Percentiles rank a stretch among this genome's conserved stretches.
These are phyloP conservation scores for Cardiocondyla obscurior DNA, from an alignment of 1,140 invertebrate species.

Conservation along the genomic window DNA sequence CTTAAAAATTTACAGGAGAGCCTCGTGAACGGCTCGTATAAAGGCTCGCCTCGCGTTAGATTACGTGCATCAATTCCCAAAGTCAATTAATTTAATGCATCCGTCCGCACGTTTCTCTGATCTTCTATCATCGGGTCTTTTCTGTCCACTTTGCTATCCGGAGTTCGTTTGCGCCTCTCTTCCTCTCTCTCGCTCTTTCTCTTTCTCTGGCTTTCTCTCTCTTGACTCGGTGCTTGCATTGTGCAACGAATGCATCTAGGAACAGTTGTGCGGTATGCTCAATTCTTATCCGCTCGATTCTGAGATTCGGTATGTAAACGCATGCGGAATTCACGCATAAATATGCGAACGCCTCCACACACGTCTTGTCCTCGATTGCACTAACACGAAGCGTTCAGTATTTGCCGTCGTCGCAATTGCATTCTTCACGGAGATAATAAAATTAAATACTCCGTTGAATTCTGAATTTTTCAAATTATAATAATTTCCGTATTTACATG, in stretches of 20 bases:
- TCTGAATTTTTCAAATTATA: background rate
- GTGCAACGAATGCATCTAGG: constrained; percentile 75
- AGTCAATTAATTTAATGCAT: constrained; percentile 74
- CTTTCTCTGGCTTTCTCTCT: background rate
- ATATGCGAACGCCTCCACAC: background rate
- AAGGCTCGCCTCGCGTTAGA: constrained; percentile 10
- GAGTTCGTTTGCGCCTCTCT: background rate
- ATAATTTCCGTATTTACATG: background rate
- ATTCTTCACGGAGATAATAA: background rate
- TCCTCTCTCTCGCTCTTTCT: background rate
- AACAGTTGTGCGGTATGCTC: constrained; percentile 69
- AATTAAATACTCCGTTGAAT: background rate
- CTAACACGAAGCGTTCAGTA: background rate
- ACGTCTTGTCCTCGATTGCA: background rate
- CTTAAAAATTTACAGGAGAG: constrained; percentile 36
- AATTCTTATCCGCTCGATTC: constrained; percentile 73
- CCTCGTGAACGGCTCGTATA: background rate
- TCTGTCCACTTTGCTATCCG: background rate
- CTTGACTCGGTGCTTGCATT: constrained; percentile 64
- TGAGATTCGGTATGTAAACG: constrained; percentile 41
- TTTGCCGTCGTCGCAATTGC: background rate
- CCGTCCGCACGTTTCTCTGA: constrained; percentile 50
- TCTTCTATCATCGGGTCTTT: background rate
- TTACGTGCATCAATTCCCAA: constrained; percentile 58
- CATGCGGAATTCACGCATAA: constrained; percentile 28